Base-by-base conservation (phyloP, 2,888 invertebrate genomes). In the Orthosia gracilis region DNA sequence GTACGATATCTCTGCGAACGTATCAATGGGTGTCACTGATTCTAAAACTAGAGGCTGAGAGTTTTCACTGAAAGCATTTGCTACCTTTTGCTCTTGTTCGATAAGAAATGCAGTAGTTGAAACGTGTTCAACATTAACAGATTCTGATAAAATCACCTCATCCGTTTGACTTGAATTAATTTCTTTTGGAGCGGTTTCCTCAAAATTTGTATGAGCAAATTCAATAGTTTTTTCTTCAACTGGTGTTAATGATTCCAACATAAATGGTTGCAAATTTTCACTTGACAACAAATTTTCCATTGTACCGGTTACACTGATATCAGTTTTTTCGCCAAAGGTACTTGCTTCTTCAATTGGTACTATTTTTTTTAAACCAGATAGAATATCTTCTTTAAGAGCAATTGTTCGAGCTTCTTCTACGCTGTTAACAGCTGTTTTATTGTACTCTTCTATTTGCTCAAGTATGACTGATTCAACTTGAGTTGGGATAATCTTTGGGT, bases 281-380 rank as follows among this genome's bases (percentile, higher is more conserved):
- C 13, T 54, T 12, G 11, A 13, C 0, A 13, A 4, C 13, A 54
- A 54, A 12, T 54, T 54, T 4, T 54, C 31, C 5, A 7, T 31
- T 31, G 31, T 31, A 7, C 7, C 31, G 31, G n/a, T 54, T n/a
- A 15, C 5, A 52, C 11, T 50, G 0, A 50, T 3, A 40, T 54
- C 13, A 47, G 17, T 21, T 31, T 4, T 50, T 73, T 31, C 50
- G 11, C 1, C 31, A 54, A 17, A 47, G 55, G 49, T 13, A 15
- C 12, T n/a, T 4, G 31, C 0, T 26, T 40, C 26, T 26, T 63
- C 17, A 18, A 78, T 59, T 3, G 54, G 45, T 21, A n/a, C 17
- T 45, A 67, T 12, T 31, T 67, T 63, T 78, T 79, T 57, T 7
- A 74, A n/a, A 45, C 49, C 50, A 21, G 47, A 2, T 21, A 68